Evolutionary conservation across 2,797 vertebrate species (phyloP).

Genomic region (Pipistrellus nathusii): DNA sequence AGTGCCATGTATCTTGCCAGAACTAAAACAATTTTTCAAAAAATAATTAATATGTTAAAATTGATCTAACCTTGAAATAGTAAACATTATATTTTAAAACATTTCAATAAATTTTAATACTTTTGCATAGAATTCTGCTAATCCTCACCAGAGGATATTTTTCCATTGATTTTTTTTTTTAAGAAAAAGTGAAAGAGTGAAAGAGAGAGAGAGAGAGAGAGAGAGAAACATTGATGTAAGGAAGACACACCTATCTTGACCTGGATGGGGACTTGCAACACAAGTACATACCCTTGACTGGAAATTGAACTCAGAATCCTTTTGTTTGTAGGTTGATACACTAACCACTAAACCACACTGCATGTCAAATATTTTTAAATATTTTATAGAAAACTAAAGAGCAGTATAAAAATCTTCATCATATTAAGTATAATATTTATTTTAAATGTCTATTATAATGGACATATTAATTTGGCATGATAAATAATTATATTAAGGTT

Average conservation of each 20-base stretch:
- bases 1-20: neutral
- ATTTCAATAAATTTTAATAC: neutral
- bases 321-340: too few species aligned
- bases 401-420: neutral
- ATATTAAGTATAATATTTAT: neutral
- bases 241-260: too few species aligned
- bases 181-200: too few species aligned
- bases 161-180: too few species aligned
- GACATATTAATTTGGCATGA: neutral
- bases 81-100: neutral
- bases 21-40: conserved; percentile 3
- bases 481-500: neutral
- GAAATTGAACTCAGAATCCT: too few species aligned
- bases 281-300: too few species aligned
- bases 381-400: neutral
- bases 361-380: neutral
- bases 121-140: neutral
- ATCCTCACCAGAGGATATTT: too few species aligned
- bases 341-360: too few species aligned
- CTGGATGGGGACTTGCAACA: too few species aligned
- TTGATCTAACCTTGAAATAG: neutral
- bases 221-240: too few species aligned
- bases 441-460: neutral
- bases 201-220: too few species aligned
- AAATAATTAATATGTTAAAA: neutral